Base-by-base conservation (phyloP, 2,797 vertebrate species). In the Cuniculus paca region DNA sequence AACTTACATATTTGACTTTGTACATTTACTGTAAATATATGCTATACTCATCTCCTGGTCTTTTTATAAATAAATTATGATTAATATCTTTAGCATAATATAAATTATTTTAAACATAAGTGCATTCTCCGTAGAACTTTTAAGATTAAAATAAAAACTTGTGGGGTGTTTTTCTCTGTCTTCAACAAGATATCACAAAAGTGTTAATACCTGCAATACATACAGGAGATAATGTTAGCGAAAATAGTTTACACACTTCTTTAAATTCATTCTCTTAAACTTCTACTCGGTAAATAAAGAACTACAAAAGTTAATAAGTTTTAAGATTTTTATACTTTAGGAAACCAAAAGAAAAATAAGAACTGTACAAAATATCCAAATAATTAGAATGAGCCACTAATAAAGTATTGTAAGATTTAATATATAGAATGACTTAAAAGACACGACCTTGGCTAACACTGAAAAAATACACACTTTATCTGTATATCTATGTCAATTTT, bases 41-140 rank as follows among this genome's bases (percentile, higher is more conserved):
- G 88, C 97, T 98, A 96, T 97, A 97, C 96, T 97, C 96, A 97
- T 97, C 94, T 97, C 93, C 94, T 97, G 92, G 75, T 97, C 96
- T 96, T 98, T 96, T 97, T 97, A n/a, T 26, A 97, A 96, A 42
- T 91, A 98, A 96, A 93, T 97, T 48, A 8, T 78, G 42, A 13
- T 82, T 91, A 91, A 81, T 85, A 91, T 11, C 54, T 17, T 85
- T 70, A 86, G 56, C 17, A 93, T 72, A 65, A 86, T 58, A 45
- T 42, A 75, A 74, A 45, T 20, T 84, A 17, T 78, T 94, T 95
- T 95, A 24, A 88, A 63, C 50, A 56, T 54, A 36, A 82, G 39
- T 79, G 1, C 6, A 31, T 91, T 87, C 9, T 88, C 26, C 75
- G 5, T 70, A 70, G 31, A 1, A 72, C 36, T 50, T 90, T 83